These are phyloP conservation scores for Tokudaia tokunoshimensis DNA, from an alignment of 2,797 vertebrate species.

Conservation along the genomic window DNA sequence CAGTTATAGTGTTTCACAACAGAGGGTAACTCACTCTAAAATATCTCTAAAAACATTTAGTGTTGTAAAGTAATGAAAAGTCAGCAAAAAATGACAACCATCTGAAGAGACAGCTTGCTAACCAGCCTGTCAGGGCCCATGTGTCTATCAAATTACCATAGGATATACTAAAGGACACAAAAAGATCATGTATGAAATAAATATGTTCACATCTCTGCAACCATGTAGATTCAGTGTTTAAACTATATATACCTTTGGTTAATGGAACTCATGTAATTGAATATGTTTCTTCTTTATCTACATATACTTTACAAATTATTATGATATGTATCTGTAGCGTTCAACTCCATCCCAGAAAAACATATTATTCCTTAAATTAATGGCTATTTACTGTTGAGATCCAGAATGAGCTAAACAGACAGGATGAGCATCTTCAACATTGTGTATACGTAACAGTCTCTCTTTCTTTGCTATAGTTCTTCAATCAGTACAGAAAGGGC, in stretches of 20 bases:
- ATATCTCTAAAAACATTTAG: no score
- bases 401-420: background rate
- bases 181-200: background rate
- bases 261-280: background rate
- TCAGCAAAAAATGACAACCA: background rate
- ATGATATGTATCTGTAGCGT: background rate
- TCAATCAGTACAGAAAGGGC: background rate
- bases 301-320: background rate
- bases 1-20: background rate
- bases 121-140: background rate
- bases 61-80: background rate
- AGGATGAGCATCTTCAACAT: background rate
- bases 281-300: background rate
- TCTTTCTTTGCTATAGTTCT: background rate
- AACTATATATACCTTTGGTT: conserved; percentile 3
- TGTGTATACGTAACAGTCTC: background rate
- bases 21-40: background rate
- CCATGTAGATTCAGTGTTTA: background rate
- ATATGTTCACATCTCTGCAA: background rate
- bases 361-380: background rate
- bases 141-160: background rate
- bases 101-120: background rate
- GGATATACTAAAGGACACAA: background rate
- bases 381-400: background rate
- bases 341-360: background rate